Conservation (phyloP, 2,113 vertebrate species). For the Tympanuchus pallidicinctus region DNA sequence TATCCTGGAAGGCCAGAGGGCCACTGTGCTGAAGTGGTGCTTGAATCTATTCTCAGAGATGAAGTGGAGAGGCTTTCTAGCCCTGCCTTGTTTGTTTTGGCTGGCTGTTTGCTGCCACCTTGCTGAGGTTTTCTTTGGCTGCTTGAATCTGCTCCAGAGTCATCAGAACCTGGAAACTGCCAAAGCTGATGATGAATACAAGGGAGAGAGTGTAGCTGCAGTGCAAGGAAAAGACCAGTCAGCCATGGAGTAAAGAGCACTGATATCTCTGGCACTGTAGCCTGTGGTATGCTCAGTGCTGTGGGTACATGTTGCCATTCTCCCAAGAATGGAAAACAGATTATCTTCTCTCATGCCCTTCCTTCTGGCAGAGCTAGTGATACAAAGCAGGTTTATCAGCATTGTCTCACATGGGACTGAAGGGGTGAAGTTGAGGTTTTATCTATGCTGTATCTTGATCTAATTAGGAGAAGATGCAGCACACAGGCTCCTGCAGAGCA, state of each 20-base stretch:
- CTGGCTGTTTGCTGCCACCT: conserved; percentile 63
- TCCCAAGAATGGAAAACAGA: not conserved
- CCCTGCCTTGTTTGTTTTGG: not conserved
- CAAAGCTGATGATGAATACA: not conserved
- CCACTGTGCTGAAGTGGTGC: not conserved
- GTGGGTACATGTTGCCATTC: not conserved
- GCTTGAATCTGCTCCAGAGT: not conserved
- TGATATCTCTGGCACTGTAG: accelerated
- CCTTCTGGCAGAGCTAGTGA: not conserved
- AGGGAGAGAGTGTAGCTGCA: not conserved
- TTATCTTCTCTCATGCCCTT: not conserved
- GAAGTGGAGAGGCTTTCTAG: not conserved
- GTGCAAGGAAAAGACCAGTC: not conserved
- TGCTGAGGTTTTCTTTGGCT: conserved; percentile 41
- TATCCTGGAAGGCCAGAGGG: not conserved
- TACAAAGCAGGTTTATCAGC: not conserved
- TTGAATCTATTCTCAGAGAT: not conserved
- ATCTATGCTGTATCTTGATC: not conserved
- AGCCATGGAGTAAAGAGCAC: not conserved
- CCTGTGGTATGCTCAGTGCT: accelerated
- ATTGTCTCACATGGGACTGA: not conserved
- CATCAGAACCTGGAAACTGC: not conserved
- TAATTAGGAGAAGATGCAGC: not conserved
- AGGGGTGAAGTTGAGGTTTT: not conserved
- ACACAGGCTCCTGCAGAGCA: accelerated